A percentile compares a stretch with the other conserved stretches of the same genome.
phyloP scores from a whole-genome alignment of 2,888 invertebrate species.

The Hedychridium roseum region DNA sequence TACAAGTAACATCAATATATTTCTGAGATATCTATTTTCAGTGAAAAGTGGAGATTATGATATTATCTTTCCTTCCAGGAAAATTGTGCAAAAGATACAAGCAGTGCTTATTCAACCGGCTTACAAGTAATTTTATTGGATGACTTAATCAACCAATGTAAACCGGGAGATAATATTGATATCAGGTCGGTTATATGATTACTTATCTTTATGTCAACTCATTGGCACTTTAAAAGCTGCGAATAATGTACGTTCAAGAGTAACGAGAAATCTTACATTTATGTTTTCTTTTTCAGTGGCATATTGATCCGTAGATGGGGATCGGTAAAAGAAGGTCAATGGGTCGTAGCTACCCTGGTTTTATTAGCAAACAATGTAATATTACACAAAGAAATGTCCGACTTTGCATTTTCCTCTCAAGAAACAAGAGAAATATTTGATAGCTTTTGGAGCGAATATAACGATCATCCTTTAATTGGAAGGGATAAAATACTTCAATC shows the following conservation, averaged over 20 bases:
- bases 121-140: slow-evolving; percentile 64
- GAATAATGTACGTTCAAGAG: no score
- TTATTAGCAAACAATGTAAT: slow-evolving; percentile 55
- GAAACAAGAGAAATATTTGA: slow-evolving; percentile 76
- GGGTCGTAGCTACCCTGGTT: slow-evolving; percentile 69
- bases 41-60: slow-evolving; percentile 3
- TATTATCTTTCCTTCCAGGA: slow-evolving; percentile 18
- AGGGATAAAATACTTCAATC: slow-evolving; percentile 81
- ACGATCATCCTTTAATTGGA: slow-evolving; percentile 72
- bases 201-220: neutral
- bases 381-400: slow-evolving; percentile 50
- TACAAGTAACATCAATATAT: slow-evolving; percentile 71
- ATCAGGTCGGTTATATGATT: slow-evolving; percentile 72
- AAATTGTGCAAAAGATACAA: slow-evolving; percentile 16
- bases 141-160: slow-evolving; percentile 86
- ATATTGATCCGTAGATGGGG: slow-evolving; percentile 79
- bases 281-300: slow-evolving; percentile 77
- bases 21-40: no score
- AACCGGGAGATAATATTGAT: slow-evolving; percentile 88
- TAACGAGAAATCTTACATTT: no score
- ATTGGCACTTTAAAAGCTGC: no score
- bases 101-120: slow-evolving; percentile 32
- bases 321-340: slow-evolving; percentile 68
- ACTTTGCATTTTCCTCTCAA: slow-evolving; percentile 46
- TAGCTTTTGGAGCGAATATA: slow-evolving; percentile 76